Percentiles rank a stretch among this genome's conserved stretches.
These are phyloP conservation scores for Montipora efflorescens DNA, from an alignment of 64 coral and sea anemone species.

Conservation along the genomic window DNA sequence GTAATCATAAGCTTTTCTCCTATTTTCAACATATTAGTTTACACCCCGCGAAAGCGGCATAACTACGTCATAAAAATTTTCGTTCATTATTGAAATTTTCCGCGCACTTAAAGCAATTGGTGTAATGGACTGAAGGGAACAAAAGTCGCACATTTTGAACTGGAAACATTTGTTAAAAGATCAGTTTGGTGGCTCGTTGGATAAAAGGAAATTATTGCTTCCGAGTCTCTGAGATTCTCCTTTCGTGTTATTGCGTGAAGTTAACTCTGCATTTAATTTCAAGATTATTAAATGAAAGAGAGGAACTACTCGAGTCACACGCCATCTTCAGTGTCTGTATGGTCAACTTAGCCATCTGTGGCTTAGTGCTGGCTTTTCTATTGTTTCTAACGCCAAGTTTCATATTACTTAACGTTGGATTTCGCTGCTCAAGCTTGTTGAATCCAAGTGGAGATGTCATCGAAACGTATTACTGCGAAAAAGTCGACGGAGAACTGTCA, in stretches of 20 bases:
- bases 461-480: not conserved
- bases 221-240: not conserved
- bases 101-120: no score
- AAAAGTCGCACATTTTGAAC: not conserved
- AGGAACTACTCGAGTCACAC: not conserved
- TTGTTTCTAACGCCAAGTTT: not conserved
- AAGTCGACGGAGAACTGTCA: not conserved
- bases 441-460: not conserved
- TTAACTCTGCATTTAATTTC: not conserved
- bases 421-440: conserved; percentile 11
- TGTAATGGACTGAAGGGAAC: no score
- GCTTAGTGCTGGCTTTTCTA: not conserved
- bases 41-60: not conserved
- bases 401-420: conserved; percentile 36
- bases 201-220: not conserved
- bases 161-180: not conserved
- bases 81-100: not conserved
- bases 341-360: conserved; percentile 10
- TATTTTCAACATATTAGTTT: not conserved
- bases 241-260: not conserved
- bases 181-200: not conserved
- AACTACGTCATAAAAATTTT: not conserved
- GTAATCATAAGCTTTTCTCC: not conserved
- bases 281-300: not conserved
- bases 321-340: not conserved